These are phyloP conservation scores for Encarsia formosa DNA, from an alignment of 2,888 invertebrate genomes.

Conservation along the genomic window DNA sequence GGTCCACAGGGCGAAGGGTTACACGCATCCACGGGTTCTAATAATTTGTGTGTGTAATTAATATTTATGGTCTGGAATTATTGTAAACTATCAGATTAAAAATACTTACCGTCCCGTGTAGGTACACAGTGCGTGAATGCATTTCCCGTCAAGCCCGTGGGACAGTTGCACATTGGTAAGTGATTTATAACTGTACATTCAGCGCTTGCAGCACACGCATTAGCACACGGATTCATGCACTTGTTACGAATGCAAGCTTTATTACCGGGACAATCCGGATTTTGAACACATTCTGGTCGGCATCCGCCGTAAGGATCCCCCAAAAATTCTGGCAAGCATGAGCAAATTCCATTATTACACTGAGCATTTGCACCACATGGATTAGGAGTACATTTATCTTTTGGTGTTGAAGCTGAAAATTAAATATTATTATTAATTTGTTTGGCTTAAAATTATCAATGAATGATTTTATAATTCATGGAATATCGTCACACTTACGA, in stretches of 20 bases:
- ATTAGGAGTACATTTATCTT: conserved; percentile 66
- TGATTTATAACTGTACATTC: conserved; percentile 69
- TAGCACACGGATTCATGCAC: conserved; percentile 62
- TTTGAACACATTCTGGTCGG: conserved; percentile 50
- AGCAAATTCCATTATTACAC: conserved; percentile 61
- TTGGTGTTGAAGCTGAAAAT: conserved; percentile 62
- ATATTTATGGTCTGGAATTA: conserved; percentile 75
- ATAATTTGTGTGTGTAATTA: neutral
- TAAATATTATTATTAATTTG: conserved; percentile 55
- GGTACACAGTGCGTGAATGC: conserved; percentile 62
- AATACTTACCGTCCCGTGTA: conserved; percentile 50
- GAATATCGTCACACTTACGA: conserved; percentile 36
- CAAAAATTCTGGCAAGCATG: conserved; percentile 59
- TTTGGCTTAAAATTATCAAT: neutral
- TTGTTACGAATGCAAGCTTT: conserved; percentile 52
- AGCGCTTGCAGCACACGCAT: conserved; percentile 71
- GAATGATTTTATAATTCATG: neutral
- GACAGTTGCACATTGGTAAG: conserved; percentile 58
- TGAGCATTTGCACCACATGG: conserved; percentile 68
- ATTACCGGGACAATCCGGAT: conserved; percentile 50
- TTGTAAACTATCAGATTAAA: conserved; percentile 61
- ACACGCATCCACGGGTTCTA: conserved; percentile 44
- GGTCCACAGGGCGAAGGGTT: conserved; percentile 63
- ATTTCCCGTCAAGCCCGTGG: conserved; percentile 66
- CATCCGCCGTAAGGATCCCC: conserved; percentile 58